phyloP scores from a whole-genome alignment of 1,140 invertebrate species.

The Penaeus vannamei region DNA sequence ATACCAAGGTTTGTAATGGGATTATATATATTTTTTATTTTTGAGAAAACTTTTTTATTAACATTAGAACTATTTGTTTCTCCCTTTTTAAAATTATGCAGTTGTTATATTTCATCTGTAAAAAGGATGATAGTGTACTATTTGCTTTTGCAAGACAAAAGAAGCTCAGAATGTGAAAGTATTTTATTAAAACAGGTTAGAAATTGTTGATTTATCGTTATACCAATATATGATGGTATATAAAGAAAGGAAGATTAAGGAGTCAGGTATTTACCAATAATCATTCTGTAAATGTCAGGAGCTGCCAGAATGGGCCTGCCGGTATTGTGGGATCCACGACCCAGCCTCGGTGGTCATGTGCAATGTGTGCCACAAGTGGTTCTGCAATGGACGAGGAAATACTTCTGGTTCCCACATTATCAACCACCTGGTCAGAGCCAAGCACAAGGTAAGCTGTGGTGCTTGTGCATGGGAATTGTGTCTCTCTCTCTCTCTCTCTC shows the following conservation, averaged over 20 bases:
- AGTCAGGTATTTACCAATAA: too few relatives aligned
- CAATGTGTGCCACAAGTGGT: slow-evolving; percentile 99
- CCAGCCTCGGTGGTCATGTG: slow-evolving; percentile 98
- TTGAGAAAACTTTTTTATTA: background rate
- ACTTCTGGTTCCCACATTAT: slow-evolving; percentile 99
- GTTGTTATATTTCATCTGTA: background rate
- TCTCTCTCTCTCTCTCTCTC: too few relatives aligned
- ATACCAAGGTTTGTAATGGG: slow-evolving; percentile 77
- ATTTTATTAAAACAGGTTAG: too few relatives aligned
- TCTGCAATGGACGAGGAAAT: slow-evolving; percentile 98
- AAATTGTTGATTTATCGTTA: too few relatives aligned
- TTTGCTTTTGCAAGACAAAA: too few relatives aligned
- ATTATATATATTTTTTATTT: slow-evolving; percentile 69
- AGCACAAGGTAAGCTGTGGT: slow-evolving; percentile 82
- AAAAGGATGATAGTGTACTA: too few relatives aligned
- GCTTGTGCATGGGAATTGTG: background rate
- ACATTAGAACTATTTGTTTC: background rate
- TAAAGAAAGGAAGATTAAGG: too few relatives aligned
- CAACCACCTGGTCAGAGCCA: slow-evolving; percentile 97
- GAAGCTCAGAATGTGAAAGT: too few relatives aligned
- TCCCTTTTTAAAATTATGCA: background rate
- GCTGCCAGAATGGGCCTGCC: slow-evolving; percentile 94
- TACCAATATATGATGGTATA: too few relatives aligned
- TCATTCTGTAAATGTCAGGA: slow-evolving; percentile 75
- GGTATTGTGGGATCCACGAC: slow-evolving; percentile 99